Percentiles rank a stretch among this genome's conserved stretches.
phyloP scores from a whole-genome alignment of 2,888 invertebrate genomes.

The Thymelicus lineola region DNA sequence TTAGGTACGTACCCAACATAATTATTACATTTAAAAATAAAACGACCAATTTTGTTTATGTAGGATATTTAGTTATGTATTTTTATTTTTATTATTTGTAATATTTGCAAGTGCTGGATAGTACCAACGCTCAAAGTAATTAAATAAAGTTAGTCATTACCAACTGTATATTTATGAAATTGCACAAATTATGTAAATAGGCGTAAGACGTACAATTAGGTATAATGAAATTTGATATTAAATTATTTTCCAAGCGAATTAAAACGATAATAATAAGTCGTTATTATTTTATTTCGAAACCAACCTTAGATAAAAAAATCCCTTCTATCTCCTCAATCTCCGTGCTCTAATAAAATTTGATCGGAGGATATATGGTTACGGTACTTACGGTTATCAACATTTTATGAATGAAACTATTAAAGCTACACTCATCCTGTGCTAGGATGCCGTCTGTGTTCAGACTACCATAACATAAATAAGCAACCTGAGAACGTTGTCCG shows the following conservation, averaged over 20 bases:
- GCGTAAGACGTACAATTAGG: slow-evolving; percentile 21
- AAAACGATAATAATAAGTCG: slow-evolving; percentile 9
- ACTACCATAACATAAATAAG: no score
- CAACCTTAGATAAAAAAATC: neutral
- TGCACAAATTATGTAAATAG: slow-evolving; percentile 19
- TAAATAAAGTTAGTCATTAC: neutral
- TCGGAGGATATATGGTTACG: no score
- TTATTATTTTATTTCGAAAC: neutral
- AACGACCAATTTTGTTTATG: neutral
- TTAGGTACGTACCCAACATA: neutral
- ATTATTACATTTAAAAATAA: no score
- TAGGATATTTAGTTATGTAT: neutral
- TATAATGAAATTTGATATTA: slow-evolving; percentile 14
- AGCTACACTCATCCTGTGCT: no score
- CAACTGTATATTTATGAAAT: neutral
- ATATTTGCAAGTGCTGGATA: neutral
- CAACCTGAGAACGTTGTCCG: no score
- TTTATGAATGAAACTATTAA: no score
- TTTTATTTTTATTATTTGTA: neutral
- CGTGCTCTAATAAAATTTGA: no score
- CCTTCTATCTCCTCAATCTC: no score
- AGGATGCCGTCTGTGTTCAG: no score
- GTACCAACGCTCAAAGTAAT: no score
- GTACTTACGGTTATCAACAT: no score
- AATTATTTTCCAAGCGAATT: slow-evolving; percentile 20